These are phyloP conservation scores for Sinotaia quadrata DNA, from an alignment of 2,888 invertebrate genomes.

Conservation along the genomic window DNA sequence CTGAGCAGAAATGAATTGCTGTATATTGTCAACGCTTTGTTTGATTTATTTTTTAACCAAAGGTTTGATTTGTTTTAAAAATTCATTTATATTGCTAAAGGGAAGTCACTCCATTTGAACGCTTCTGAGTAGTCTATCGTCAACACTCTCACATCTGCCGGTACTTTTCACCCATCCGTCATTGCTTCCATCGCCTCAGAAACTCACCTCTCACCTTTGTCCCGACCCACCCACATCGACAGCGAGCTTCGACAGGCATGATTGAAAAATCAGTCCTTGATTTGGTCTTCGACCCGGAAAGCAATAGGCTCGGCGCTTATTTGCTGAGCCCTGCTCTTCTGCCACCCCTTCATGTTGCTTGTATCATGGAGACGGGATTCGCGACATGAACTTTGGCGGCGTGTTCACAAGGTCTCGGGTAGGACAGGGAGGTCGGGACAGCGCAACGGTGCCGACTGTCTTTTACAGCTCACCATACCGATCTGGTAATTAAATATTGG, in stretches of 20 bases:
- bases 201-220: not conserved
- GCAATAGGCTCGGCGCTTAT: not conserved
- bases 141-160: no score
- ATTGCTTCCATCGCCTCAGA: not conserved
- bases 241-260: constrained; percentile 5
- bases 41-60: no score
- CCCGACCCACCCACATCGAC: constrained; percentile 25
- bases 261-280: constrained; percentile 28
- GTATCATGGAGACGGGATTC: not conserved
- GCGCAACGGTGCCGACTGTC: not conserved
- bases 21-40: no score
- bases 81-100: no score
- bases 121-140: no score
- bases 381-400: not conserved
- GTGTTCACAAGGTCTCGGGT: not conserved
- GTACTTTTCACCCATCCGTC: no score
- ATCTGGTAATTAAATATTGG: no score
- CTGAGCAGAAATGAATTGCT: no score
- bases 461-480: no score
- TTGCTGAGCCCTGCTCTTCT: constrained; percentile 21
- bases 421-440: not conserved
- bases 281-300: not conserved
- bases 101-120: no score
- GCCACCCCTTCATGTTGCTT: not conserved
- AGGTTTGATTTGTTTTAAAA: no score